phyloP scores from a whole-genome alignment of 2,888 invertebrate genomes.

The Geophilus truncorum region DNA sequence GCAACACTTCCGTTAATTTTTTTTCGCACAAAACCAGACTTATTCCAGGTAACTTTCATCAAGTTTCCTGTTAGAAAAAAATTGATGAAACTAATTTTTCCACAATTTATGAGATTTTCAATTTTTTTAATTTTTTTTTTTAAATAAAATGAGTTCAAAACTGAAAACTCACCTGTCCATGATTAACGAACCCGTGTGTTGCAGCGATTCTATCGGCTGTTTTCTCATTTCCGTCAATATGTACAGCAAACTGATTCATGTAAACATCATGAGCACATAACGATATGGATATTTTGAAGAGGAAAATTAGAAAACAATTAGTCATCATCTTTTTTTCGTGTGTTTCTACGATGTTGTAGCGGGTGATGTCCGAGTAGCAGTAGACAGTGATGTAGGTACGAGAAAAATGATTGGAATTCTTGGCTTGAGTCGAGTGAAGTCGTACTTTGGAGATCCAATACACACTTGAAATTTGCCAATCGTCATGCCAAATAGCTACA shows the following conservation, averaged over 20 bases:
- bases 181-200: conserved; percentile 52
- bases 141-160: background rate
- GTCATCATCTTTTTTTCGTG: background rate
- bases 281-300: background rate
- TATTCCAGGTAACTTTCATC: too few relatives aligned
- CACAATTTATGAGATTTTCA: background rate
- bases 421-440: background rate
- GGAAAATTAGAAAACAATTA: background rate
- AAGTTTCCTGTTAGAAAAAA: background rate
- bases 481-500: background rate
- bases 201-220: conserved; percentile 47
- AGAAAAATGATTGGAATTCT: background rate
- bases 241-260: conserved; percentile 54
- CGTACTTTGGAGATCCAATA: background rate
- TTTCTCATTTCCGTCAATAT: conserved; percentile 49
- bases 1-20: too few relatives aligned
- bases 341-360: background rate
- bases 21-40: too few relatives aligned
- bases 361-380: background rate
- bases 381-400: background rate
- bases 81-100: background rate
- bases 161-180: conserved; percentile 49
- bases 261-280: conserved; percentile 41
- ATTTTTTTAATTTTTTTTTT: too few relatives aligned
- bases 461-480: conserved; percentile 19